Conservation (phyloP, 2,113 vertebrate genomes). For the Trematocara variabile region DNA sequence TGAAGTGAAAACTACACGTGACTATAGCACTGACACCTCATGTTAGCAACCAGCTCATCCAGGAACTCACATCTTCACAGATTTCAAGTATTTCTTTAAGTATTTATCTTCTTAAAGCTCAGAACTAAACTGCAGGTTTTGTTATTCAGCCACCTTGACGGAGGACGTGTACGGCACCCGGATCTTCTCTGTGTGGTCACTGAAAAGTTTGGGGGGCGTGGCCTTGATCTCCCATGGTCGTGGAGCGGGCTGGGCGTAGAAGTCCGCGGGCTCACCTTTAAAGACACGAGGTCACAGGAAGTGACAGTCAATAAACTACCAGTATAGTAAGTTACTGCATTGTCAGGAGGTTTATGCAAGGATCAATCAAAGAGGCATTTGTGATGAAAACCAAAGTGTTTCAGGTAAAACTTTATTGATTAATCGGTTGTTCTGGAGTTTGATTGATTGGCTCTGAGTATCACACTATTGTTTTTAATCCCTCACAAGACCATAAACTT, state of each 20-base stretch:
- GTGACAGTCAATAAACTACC: neutral
- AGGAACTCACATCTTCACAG: neutral
- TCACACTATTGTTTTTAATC: neutral
- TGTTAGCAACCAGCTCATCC: neutral
- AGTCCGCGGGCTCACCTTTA: slow-evolving; percentile 73
- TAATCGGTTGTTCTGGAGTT: neutral
- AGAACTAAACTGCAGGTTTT: neutral
- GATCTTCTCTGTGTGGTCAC: slow-evolving; percentile 49
- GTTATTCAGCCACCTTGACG: slow-evolving; percentile 69
- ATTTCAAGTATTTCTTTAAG: neutral
- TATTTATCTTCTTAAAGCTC: neutral
- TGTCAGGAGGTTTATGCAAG: accelerated
- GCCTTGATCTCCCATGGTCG: slow-evolving; percentile 72
- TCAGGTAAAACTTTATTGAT: accelerated
- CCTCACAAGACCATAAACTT: neutral
- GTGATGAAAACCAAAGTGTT: accelerated
- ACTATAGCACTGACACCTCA: too few relatives aligned
- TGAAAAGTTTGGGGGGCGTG: slow-evolving; percentile 63
- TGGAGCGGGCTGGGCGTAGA: slow-evolving; percentile 64
- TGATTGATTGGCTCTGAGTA: accelerated
- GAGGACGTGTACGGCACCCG: slow-evolving; percentile 76
- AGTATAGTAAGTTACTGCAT: neutral
- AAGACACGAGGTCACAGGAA: neutral
- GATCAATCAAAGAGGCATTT: accelerated
- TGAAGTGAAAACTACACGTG: too few relatives aligned